Evolutionary conservation across 92 coral and sea anemone genomes (phyloP), one percentile per base, ranked within the genome.

Genomic region (Muricea muricata): DNA sequence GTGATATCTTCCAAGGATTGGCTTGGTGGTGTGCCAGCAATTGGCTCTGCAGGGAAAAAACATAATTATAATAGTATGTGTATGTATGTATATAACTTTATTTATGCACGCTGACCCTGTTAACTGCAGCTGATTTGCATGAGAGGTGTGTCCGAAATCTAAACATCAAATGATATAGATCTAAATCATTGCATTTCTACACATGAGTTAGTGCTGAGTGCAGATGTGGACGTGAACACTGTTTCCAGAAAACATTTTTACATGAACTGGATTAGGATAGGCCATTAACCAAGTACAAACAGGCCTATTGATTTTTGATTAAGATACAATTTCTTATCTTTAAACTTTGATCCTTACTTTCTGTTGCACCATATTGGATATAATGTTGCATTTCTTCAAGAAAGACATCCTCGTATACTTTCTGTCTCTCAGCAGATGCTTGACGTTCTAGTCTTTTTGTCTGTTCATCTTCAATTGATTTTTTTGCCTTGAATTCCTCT

Each of bases 381-480:
- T 97, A 97, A 87, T 97, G 94, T 67, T 90, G 94, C 99, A 97
- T 97, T 81, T 97, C 98, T 76, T 97, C 98, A 39, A 97, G 89
- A 73, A 97, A 97, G 6, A 97, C 99, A 78, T 97, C 99, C 65
- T 93, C 95, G 85, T 93, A 97, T 30, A 97, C 99, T 45, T 93
- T 94, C 50, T 92, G 99, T 81, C 93, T 93, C 68, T 93, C 98
- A 55, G 94, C 84, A 1, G 98, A 95, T 4, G 94, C 97, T 70
- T 95, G 98, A 52, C 98, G 86, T 76, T 93, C 98, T 18, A 97
- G 91, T 23, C 72, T 87, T 78, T 89, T 92, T 20, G 90, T 81
- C 72, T 89, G 76, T 41, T 91, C 94, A 58, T 88, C 90, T 40
- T 87, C 88, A n/a, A 86, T 85, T 42, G 91, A 88, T 26, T 85